Evolutionary conservation across 2,113 vertebrate genomes (phyloP).

Genomic region (Podiceps cristatus): DNA sequence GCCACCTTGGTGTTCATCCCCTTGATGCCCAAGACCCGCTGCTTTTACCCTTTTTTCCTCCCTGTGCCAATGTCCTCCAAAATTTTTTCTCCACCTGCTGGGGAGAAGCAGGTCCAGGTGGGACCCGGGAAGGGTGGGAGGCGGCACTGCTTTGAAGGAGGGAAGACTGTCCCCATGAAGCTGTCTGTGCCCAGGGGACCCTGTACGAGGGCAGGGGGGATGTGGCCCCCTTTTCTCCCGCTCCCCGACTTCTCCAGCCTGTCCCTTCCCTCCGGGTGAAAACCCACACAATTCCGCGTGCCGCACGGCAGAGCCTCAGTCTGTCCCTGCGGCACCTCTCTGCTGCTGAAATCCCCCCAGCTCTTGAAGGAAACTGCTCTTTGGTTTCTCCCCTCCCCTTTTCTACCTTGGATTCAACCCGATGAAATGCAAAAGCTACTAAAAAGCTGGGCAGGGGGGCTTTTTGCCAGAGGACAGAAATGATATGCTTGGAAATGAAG

Average conservation of each 20-base stretch:
- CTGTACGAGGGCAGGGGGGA: neutral
- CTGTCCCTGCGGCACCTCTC: conserved; percentile 4
- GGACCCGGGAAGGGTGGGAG: neutral
- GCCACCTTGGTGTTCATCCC: neutral
- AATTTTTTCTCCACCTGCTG: neutral
- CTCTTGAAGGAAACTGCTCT: neutral
- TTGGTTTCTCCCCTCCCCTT: neutral
- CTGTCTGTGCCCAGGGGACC: neutral
- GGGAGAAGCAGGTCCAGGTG: neutral
- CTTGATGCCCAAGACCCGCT: neutral
- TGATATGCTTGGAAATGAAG: conserved; percentile 60
- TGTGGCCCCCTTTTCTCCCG: neutral
- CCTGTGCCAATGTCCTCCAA: neutral
- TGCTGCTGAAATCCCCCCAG: neutral
- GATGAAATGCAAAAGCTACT: conserved; percentile 48
- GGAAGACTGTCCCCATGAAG: rapidly evolving
- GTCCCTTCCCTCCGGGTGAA: neutral
- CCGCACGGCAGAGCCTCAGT: neutral
- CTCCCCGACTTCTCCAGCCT: neutral
- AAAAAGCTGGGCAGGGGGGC: neutral
- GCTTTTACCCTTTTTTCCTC: neutral
- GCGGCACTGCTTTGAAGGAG: neutral
- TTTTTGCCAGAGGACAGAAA: conserved; percentile 65
- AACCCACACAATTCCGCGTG: rapidly evolving
- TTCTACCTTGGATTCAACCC: conserved; percentile 52